Evolutionary conservation across 2,797 vertebrate species (phyloP), one percentile per base, ranked within the genome.

Genomic region (Periophthalmus magnuspinnatus): DNA sequence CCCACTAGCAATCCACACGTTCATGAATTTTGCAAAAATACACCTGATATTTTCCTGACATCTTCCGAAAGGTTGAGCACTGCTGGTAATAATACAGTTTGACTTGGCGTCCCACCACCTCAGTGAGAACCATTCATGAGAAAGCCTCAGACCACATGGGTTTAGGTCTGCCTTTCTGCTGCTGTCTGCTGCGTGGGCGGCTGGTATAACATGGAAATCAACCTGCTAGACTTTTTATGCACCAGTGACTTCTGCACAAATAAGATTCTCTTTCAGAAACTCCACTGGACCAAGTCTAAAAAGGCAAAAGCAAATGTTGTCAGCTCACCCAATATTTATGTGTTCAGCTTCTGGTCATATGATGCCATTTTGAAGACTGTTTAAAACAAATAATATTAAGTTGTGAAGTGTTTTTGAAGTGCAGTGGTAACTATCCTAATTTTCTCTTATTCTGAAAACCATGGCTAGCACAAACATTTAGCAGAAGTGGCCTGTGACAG

Each of bases 121-220:
- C 36, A 61, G 34, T 60, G 34, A 61, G 59, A 61, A 10, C n/a
- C 59, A 61, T 61, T 61, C 59, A 61, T 61, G 59, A 22, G 59
- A 61, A 61, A 38, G 38, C 59, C 34, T 6, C n/a, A 19, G 33
- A 60, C 58, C 58, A 61, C 59, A 61, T 61, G 34, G 34, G 59
- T n/a, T 38, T 0, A n/a, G 34, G 59, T 21, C 33, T n/a, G 32
- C 2, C 7, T n/a, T 58, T 32, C 56, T 58, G 24, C 56, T 32
- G 24, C 24, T 58, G 24, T 45, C 58, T 36, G 58, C 13, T 60
- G 58, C 13, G 32, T 60, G 59, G 33, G 59, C 1, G 59, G 33
- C 10, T 13, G 19, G 7, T 41, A 11, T 11, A 41, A 61, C 59
- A 61, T 22, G 59, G 59, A 41, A 61, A 61, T 61, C 59, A 61